Evolutionary conservation across 1,140 invertebrate species (phyloP), one percentile per base, ranked within the genome.

Genomic region (Tetraneura akinire): DNA sequence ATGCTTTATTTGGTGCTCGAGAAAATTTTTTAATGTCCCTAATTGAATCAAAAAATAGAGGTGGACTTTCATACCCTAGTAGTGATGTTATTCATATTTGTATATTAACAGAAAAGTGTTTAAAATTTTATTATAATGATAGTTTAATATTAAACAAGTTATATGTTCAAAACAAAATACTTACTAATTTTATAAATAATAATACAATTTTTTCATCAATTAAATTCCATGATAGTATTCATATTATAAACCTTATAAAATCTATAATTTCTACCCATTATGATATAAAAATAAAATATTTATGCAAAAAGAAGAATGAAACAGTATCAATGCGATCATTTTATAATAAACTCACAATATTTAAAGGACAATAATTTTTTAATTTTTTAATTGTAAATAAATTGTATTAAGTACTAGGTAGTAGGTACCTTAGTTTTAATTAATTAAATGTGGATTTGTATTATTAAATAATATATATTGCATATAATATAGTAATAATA

Each of bases 261-360:
- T 49, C 47, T 23, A 57, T 53, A 53, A 53, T n/a, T 6, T 53
- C 51, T 23, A 57, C 53, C 21, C 21, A 57, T 57, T 57, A 57
- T 57, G 47, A 49, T 5, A 57, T 57, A 8, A 57, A 57, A 57
- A 57, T 57, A 23, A 57, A 57, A 57, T 57, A 57, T 10, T 57
- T 57, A 57, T 57, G 53, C 14, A 26, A 57, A 23, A 57, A 57
- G 13, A 21, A 57, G 26, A 57, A 57, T 57, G 23, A 57, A 57
- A 57, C 55, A 8, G 4, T 57, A 57, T 57, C 55, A 57, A 13
- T 57, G 26, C 23, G 55, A 57, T 57, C 21, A 4, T 57, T 57
- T 14, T 26, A 57, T 57, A 57, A 57, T 57, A 26, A 57, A 57
- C 55, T 57, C 55, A 26, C 23, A 21, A 57, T 26, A 51, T 26